A percentile compares a stretch with the other conserved stretches of the same genome.
Evolutionary conservation across 1,140 invertebrate genomes (phyloP).

Genomic region (Armadillidium nasatum): DNA sequence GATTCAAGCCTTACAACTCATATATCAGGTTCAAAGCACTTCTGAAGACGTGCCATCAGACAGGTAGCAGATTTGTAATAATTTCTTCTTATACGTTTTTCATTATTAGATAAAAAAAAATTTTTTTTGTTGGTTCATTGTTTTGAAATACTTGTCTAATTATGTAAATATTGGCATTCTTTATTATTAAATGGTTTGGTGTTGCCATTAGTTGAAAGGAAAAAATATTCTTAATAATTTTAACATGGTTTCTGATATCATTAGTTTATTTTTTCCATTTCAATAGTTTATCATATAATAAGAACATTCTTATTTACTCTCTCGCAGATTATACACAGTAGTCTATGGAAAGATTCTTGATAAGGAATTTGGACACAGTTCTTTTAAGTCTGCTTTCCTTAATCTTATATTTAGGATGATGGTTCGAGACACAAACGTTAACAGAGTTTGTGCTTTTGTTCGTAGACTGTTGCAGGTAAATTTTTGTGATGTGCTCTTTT

Average conservation of each 20-base stretch:
- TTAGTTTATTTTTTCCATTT: too few species aligned
- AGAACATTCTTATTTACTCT: background rate
- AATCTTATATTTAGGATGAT: conserved; percentile 83
- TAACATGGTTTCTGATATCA: too few species aligned
- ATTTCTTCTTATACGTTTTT: too few species aligned
- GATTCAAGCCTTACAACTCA: conserved; percentile 23
- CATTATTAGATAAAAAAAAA: too few species aligned
- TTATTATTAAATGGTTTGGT: too few species aligned
- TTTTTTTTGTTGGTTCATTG: too few species aligned
- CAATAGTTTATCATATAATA: too few species aligned
- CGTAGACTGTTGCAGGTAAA: conserved; percentile 72
- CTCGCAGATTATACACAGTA: conserved; percentile 72
- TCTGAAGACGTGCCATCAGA: background rate
- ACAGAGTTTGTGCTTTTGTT: conserved; percentile 73
- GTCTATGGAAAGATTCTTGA: conserved; percentile 83
- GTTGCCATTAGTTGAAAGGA: too few species aligned
- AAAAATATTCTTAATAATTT: too few species aligned
- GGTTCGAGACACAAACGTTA: conserved; percentile 65
- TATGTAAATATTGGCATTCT: too few species aligned
- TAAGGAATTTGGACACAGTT: conserved; percentile 65
- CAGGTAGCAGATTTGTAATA: background rate
- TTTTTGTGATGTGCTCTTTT: too few species aligned
- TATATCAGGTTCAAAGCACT: conserved; percentile 23
- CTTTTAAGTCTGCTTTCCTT: conserved; percentile 74
- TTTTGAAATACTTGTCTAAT: too few species aligned